A percentile compares a stretch with the other conserved stretches of the same genome.
Conservation (phyloP, 1,140 invertebrate species). For the Fopius arisanus region DNA sequence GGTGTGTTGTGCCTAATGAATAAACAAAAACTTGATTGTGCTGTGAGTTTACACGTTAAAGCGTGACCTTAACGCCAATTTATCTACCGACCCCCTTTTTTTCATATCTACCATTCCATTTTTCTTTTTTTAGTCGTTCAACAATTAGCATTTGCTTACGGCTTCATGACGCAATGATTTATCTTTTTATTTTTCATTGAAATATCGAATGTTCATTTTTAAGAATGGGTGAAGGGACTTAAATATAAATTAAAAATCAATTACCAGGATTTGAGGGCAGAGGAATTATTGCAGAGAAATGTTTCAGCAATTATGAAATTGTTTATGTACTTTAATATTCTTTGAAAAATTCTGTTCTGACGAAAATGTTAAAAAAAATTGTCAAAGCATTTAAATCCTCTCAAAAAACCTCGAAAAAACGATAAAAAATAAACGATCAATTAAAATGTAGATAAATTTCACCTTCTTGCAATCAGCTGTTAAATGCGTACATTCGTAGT, state of each 20-base stretch:
- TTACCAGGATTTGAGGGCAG: no score
- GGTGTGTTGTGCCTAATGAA: conserved; percentile 57
- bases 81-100: conserved; percentile 29
- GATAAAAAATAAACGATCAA: not conserved
- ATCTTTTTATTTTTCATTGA: no score
- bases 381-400: no score
- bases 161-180: no score
- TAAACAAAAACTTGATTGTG: conserved; percentile 64
- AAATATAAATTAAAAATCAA: no score
- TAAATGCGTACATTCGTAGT: not conserved
- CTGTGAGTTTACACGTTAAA: conserved; percentile 60
- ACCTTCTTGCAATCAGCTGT: not conserved
- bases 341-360: no score
- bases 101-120: not conserved
- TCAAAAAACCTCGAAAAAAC: not conserved
- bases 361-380: no score
- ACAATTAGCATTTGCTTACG: not conserved
- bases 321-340: no score
- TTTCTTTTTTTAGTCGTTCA: not conserved
- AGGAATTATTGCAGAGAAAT: no score
- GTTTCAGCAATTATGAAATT: no score
- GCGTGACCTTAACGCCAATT: conserved; percentile 61
- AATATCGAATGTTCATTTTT: no score
- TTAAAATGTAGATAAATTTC: not conserved
- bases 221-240: no score